Evolutionary conservation across 2,888 invertebrate genomes (phyloP), one percentile per base, ranked within the genome.

Genomic region (Punctoribates punctum): DNA sequence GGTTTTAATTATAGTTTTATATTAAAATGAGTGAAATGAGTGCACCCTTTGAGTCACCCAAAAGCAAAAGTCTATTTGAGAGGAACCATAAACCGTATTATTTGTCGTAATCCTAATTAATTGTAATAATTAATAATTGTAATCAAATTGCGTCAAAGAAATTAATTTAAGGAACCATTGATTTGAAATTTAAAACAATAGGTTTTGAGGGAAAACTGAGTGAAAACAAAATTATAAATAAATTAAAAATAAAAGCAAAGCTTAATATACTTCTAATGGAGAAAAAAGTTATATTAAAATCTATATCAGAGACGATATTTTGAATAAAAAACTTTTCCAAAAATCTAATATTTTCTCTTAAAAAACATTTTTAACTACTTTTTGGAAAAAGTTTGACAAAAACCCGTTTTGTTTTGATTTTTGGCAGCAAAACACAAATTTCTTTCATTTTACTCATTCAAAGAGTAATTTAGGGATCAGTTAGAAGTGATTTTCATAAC

Each of bases 361-460:
- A 51, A 51, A 51, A n/a, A 51, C 20, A 51, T 51, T 51, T 51
- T n/a, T 20, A 51, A n/a, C 51, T 51, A 51, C 11, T 51, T 23
- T 11, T 27, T 27, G 29, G 27, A 67, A 67, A 48, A 38, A 67
- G 34, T 72, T 72, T 72, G 42, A 48, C 48, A 62, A 72, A 72
- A 72, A 72, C 72, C 72, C 72, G 72, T 72, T 72, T 72, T 48
- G 48, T 72, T 72, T 72, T 72, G 72, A 72, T 72, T 72, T 72
- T 72, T 72, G 72, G 72, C 72, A 72, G 70, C 70, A 42, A 70
- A 70, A 70, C 70, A 70, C 70, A 70, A 70, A 48, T 72, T 72
- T 42, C 20, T 29, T 27, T 60, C 29, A 11, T 60, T 27, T 27
- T 27, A 42, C 13, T 13, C 11, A 42, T 42, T 42, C 9, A 13